These are phyloP conservation scores for Helogale parvula DNA, from an alignment of 2,113 vertebrate species.

Conservation along the genomic window DNA sequence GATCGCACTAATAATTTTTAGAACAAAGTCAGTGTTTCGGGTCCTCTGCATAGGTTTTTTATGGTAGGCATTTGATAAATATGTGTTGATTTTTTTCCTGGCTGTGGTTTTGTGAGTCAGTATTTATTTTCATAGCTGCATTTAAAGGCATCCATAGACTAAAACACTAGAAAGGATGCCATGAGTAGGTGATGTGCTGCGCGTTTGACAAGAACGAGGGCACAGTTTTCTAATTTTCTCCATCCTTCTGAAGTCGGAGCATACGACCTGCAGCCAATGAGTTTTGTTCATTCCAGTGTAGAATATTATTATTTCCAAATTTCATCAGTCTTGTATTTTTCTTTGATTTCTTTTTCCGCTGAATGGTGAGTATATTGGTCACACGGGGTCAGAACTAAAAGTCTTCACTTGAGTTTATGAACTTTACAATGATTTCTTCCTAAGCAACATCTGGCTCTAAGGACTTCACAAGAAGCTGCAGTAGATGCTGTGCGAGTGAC, in stretches of 20 bases:
- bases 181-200: not conserved
- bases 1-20: not conserved
- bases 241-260: not conserved
- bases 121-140: constrained; percentile 11
- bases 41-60: not conserved
- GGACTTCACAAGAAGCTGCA: constrained; percentile 78
- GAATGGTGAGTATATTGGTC: constrained; percentile 69
- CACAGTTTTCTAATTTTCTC: not conserved
- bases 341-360: constrained; percentile 75
- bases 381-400: constrained; percentile 78
- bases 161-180: not conserved
- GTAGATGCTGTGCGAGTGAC: constrained; percentile 61
- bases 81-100: not conserved
- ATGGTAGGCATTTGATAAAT: constrained; percentile 13
- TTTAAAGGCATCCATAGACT: not conserved
- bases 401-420: constrained; percentile 76
- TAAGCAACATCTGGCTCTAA: constrained; percentile 84
- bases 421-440: constrained; percentile 79
- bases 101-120: not conserved
- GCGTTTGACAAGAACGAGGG: not conserved
- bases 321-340: constrained; percentile 69
- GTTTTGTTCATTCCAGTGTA: constrained; percentile 4
- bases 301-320: constrained; percentile 67
- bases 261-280: not conserved
- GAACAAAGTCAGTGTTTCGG: not conserved